Base-by-base conservation (phyloP, 1,140 invertebrate species). In the Pararge aegeria region DNA sequence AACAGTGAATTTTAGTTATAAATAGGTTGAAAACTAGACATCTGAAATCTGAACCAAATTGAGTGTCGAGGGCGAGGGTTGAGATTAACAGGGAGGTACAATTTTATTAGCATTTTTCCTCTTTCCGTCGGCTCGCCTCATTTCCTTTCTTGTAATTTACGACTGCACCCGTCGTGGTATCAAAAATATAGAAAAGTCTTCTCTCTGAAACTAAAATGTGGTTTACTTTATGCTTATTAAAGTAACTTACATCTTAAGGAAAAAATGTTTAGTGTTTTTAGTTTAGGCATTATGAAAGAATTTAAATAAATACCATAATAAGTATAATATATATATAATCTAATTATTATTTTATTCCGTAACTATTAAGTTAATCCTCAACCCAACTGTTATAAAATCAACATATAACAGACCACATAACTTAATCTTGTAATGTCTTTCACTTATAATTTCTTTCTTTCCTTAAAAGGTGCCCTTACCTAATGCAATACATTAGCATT, bases 21-120 rank as follows among this genome's bases (percentile, higher is more conserved):
- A n/a, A n/a, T n/a, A 13, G 34, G 19, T 16, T 20, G 16, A 51
- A 24, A 27, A 7, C 12, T 7, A 16, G 37, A 54, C 18, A n/a
- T 34, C 61, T 55, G 54, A 61, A 58, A 66, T 66, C 58, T 66
- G 55, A 58, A 58, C 51, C 46, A 46, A 56, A 57, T 53, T 58
- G 62, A 38, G 51, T 58, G 57, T 44, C 53, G 48, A 61, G 55
- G 52, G 64, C 55, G 58, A 61, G 63, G 58, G 64, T 61, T 66
- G 51, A 58, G 64, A 66, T 66, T 66, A 66, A 66, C 64, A 51
- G 58, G 56, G 64, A 58, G 55, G 64, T 66, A 66, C 64, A 66
- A 66, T 66, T 66, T 66, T 66, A 66, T 66, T 66, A 66, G 64
- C 64, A 66, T 66, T 66, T 66, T 66, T 66, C 64, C 58, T 66